Conservation (phyloP, 2,888 invertebrate species). For the Lordiphosa fenestrarum region DNA sequence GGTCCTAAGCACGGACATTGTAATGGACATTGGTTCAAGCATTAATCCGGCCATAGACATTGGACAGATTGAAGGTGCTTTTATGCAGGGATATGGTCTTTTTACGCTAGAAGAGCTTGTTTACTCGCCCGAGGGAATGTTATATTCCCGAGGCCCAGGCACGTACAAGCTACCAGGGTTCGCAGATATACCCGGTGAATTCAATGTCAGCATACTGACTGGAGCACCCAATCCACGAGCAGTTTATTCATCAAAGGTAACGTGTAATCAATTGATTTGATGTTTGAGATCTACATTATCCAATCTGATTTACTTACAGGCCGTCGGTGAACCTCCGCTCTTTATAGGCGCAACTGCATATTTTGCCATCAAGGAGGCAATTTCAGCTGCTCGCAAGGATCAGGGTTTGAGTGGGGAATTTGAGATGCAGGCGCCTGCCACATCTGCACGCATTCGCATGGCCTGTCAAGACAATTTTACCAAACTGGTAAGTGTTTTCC, state of each 20-base stretch:
- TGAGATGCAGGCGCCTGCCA: slow-evolving; percentile 90
- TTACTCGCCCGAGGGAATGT: not conserved
- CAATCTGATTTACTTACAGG: slow-evolving; percentile 82
- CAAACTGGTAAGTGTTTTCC: slow-evolving; percentile 83
- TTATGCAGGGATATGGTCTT: slow-evolving; percentile 5
- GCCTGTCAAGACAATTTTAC: slow-evolving; percentile 93
- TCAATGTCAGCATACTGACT: not conserved
- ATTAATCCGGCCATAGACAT: slow-evolving; percentile 8
- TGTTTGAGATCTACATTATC: not conserved
- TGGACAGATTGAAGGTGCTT: slow-evolving; percentile 13
- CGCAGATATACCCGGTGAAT: not conserved
- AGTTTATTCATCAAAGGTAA: slow-evolving; percentile 96
- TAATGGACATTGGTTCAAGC: slow-evolving; percentile 3
- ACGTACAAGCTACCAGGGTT: slow-evolving; percentile 3
- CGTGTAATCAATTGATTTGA: not conserved
- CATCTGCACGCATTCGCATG: slow-evolving; percentile 93
- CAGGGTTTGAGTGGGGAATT: slow-evolving; percentile 83
- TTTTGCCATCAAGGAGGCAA: slow-evolving; percentile 94
- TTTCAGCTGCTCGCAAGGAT: slow-evolving; percentile 88
- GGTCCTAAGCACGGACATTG: slow-evolving; percentile 6
- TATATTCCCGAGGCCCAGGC: slow-evolving; percentile 4
- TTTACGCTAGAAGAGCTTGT: slow-evolving; percentile 9
- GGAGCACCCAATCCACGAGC: slow-evolving; percentile 84
- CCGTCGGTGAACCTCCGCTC: slow-evolving; percentile 96
- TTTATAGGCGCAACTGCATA: slow-evolving; percentile 93